Evolutionary conservation across 2,888 invertebrate species (phyloP), one percentile per base, ranked within the genome.

Genomic region (Polyommatus icarus): DNA sequence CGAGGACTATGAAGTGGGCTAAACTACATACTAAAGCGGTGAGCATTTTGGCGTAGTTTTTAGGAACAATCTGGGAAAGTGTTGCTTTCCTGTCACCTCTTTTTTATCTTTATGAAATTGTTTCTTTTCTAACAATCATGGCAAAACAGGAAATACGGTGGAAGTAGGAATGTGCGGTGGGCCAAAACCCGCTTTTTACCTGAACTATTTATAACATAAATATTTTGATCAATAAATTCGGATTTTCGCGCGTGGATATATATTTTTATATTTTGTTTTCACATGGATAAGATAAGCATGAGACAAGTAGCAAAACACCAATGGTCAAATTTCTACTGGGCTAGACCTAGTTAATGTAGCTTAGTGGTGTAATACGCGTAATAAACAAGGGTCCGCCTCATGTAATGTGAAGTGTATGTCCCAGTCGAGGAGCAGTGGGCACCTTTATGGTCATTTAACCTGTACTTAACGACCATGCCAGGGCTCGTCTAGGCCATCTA

Each of bases 371-470:
- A 67, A 29, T 29, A 54, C 54, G 50, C 50, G 15, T 50, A 29
- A 67, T 29, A 67, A 67, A 32, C 67, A 32, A 67, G 67, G 29
- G 67, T 15, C 67, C 6, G 29, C 29, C 67, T 12, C 29, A 7
- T 67, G 67, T 67, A 67, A 67, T 67, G 67, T 29, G 29, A 67
- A 67, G 67, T 67, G 67, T 32, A 67, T 32, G 29, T 32, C 67
- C 29, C 67, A 67, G 67, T 61, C 61, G 61, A 18, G 67, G 29
- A 29, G 29, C 67, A 67, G 29, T 67, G 67, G 67, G 29, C 67
- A 67, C 67, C 29, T 67, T 67, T 29, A 67, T 67, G 67, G 29
- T 67, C 67, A 67, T 67, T 67, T 67, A 32, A 67, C 67, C 29
- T 29, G 67, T 67, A 67, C 18, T 29, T 32, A 32, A 67, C 29